phyloP scores from a whole-genome alignment of 2,797 vertebrate species.

The Distichodus sexfasciatus region DNA sequence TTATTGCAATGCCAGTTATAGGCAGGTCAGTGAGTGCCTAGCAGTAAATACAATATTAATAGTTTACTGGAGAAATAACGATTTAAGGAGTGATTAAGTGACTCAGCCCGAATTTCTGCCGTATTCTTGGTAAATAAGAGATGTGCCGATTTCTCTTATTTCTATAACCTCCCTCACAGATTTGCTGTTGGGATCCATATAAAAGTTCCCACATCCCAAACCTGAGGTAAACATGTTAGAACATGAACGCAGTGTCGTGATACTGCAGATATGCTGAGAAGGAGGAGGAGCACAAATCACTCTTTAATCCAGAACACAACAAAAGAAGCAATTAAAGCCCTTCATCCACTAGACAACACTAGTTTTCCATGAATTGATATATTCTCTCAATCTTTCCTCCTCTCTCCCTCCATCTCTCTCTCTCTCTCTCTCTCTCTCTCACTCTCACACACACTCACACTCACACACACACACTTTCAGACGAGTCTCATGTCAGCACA shows the following conservation, averaged over 20 bases:
- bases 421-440: conserved; percentile 11
- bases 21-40: not conserved
- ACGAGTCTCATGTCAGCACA: conserved; percentile 66
- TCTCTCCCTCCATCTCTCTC: not conserved
- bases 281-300: not conserved
- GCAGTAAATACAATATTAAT: not conserved
- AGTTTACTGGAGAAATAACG: too few species aligned
- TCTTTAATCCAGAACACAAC: conserved; percentile 9
- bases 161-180: not conserved
- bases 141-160: not conserved
- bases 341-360: not conserved
- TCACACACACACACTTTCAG: conserved; percentile 10
- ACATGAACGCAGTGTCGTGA: not conserved
- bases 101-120: too few species aligned
- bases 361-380: not conserved
- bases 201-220: not conserved
- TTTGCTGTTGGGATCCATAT: not conserved
- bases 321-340: not conserved
- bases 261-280: not conserved
- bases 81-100: not conserved
- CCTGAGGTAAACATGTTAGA: not conserved
- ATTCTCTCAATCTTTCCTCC: not conserved
- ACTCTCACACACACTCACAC: not conserved
- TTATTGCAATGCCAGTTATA: not conserved
- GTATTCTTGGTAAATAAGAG: not conserved